phyloP scores from a whole-genome alignment of 2,797 vertebrate species.

The Alfaro cultratus region DNA sequence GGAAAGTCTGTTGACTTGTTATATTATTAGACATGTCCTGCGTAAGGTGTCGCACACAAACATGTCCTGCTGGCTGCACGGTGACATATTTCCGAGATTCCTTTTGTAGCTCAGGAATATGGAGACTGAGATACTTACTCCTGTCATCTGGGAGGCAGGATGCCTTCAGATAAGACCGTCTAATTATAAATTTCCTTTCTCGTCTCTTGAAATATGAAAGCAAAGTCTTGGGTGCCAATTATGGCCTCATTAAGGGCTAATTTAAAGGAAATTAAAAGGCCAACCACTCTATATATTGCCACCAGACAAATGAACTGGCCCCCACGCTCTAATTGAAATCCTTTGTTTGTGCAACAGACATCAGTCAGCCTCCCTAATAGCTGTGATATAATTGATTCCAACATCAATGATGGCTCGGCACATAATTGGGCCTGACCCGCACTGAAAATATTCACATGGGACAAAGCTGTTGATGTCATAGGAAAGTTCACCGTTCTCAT shows the following conservation, averaged over 20 bases:
- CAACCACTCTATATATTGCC: conserved; percentile 74
- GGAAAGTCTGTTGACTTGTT: conserved; percentile 22
- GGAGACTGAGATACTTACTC: conserved; percentile 58
- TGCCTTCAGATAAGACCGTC: conserved; percentile 74
- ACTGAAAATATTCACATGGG: conserved; percentile 68
- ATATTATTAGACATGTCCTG: conserved; percentile 47
- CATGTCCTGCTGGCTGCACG: conserved; percentile 30
- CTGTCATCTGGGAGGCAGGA: conserved; percentile 75
- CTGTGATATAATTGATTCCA: conserved; percentile 80
- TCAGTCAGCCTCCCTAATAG: conserved; percentile 77
- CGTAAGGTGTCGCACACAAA: conserved; percentile 29
- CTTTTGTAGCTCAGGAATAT: conserved; percentile 58
- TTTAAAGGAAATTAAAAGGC: conserved; percentile 82
- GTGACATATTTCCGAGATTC: conserved; percentile 48
- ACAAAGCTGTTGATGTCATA: conserved; percentile 67
- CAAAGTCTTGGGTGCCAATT: conserved; percentile 73
- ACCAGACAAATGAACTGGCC: conserved; percentile 75
- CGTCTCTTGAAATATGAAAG: conserved; percentile 76
- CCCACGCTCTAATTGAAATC: conserved; percentile 76
- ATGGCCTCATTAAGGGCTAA: conserved; percentile 79
- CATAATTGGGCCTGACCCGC: conserved; percentile 77
- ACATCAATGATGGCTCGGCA: conserved; percentile 71
- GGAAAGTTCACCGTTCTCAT: conserved; percentile 71
- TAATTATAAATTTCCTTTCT: conserved; percentile 78
- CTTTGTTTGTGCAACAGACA: conserved; percentile 81